phyloP scores from a whole-genome alignment of 1,140 invertebrate species.

The Oscheius sp. region DNA sequence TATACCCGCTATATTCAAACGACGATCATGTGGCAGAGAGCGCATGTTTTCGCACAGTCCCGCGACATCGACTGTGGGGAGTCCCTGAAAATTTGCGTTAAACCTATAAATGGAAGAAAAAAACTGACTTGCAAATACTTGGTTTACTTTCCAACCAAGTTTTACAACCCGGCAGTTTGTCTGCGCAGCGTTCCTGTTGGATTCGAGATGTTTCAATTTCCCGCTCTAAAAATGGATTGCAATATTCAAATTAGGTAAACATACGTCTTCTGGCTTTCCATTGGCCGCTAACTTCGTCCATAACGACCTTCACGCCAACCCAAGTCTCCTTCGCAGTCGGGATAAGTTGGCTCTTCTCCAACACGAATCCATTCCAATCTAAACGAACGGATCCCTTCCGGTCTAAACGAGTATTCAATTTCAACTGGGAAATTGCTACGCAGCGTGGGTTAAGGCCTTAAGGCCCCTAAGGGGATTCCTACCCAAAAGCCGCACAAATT shows the following conservation, averaged over 20 bases:
- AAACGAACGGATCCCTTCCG: no score
- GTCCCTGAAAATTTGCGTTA: not conserved
- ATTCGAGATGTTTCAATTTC: not conserved
- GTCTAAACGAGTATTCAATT: no score
- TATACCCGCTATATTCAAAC: conserved; percentile 8
- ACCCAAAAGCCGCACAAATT: conserved; percentile 10
- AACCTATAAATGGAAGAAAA: not conserved
- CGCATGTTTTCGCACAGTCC: conserved; percentile 23
- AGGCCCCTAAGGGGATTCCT: no score
- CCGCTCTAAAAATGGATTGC: conserved; percentile 3
- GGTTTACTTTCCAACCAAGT: conserved; percentile 7
- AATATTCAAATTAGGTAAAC: conserved; percentile 4
- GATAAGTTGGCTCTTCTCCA: conserved; percentile 67
- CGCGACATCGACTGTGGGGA: conserved; percentile 26
- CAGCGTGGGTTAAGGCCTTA: no score
- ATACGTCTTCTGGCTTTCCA: not conserved
- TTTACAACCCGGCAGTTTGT: conserved; percentile 5
- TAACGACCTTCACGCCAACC: conserved; percentile 63
- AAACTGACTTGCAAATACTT: conserved; percentile 19
- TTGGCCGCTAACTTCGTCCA: conserved; percentile 44
- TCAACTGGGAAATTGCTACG: no score
- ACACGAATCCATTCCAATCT: conserved; percentile 63
- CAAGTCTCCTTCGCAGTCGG: conserved; percentile 75
- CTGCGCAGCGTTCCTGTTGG: not conserved
- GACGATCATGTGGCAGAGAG: conserved; percentile 32